These are phyloP conservation scores for Notodromas monacha DNA, from an alignment of 2,888 invertebrate species.

Conservation along the genomic window DNA sequence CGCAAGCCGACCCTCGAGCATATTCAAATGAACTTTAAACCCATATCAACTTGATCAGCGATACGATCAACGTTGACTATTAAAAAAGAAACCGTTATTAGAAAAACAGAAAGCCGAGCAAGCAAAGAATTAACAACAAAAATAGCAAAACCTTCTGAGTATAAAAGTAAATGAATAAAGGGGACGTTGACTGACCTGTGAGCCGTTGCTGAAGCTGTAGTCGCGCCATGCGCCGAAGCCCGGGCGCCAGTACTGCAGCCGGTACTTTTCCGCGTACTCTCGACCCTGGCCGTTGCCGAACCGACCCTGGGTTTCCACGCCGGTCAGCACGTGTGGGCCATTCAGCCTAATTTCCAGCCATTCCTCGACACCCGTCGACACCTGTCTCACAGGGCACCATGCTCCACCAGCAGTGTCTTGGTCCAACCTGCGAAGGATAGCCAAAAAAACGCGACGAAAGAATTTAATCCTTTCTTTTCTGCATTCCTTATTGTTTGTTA, in stretches of 20 bases:
- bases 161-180: too few species aligned
- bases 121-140: too few species aligned
- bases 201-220: constrained; percentile 29
- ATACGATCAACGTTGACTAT: too few species aligned
- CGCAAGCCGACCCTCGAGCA: too few species aligned
- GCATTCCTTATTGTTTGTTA: too few species aligned
- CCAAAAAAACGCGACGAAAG: too few species aligned
- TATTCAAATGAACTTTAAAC: too few species aligned
- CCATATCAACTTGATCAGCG: too few species aligned
- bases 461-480: too few species aligned
- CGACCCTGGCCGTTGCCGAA: constrained; percentile 36
- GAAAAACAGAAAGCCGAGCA: too few species aligned
- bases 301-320: constrained; percentile 41
- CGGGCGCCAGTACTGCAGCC: constrained; percentile 31
- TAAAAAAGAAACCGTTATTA: too few species aligned
- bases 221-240: constrained; percentile 26
- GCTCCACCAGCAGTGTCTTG: constrained; percentile 35
- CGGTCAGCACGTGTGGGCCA: constrained; percentile 27
- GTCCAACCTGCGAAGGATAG: constrained; percentile 27
- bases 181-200: constrained; percentile 30
- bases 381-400: constrained; percentile 37
- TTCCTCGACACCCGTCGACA: constrained; percentile 28
- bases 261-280: constrained; percentile 36
- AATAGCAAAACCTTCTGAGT: too few species aligned
- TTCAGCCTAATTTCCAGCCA: constrained; percentile 26